A percentile compares a stretch with the other conserved stretches of the same genome.
Conservation (phyloP, 1,140 invertebrate genomes). For the Nixonia krombeini region DNA sequence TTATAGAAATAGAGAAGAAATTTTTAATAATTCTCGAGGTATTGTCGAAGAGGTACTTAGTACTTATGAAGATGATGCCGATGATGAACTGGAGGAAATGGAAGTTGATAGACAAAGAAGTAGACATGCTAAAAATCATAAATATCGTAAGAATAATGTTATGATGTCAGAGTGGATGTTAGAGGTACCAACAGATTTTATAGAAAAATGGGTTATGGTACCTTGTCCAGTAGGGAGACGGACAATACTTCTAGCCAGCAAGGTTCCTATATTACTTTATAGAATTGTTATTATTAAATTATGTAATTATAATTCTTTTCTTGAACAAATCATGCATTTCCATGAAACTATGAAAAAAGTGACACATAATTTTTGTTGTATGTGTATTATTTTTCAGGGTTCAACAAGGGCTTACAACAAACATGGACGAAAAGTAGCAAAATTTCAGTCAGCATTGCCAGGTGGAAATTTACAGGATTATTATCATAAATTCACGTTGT, state of each 20-base stretch:
- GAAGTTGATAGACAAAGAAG: slow-evolving; percentile 41
- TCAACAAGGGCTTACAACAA: slow-evolving; percentile 81
- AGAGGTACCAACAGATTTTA: slow-evolving; percentile 85
- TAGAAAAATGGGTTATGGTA: slow-evolving; percentile 85
- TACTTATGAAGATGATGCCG: slow-evolving; percentile 53
- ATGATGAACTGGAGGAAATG: slow-evolving; percentile 59
- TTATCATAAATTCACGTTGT: slow-evolving; percentile 72
- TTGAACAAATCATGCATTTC: too few relatives aligned
- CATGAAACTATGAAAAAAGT: too few relatives aligned
- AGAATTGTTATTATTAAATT: slow-evolving; percentile 2
- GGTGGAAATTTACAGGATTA: slow-evolving; percentile 75
- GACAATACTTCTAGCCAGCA: slow-evolving; percentile 81
- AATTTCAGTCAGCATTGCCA: slow-evolving; percentile 81
- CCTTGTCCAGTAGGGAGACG: slow-evolving; percentile 87
- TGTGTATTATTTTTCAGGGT: slow-evolving; percentile 76
- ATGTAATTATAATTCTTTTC: too few relatives aligned
- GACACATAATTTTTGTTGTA: slow-evolving; percentile 39
- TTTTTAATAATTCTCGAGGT: slow-evolving; percentile 55
- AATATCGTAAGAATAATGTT: slow-evolving; percentile 66
- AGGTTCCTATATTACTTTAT: slow-evolving; percentile 69
- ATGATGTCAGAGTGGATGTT: slow-evolving; percentile 95
- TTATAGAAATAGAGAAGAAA: slow-evolving; percentile 56
- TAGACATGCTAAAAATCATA: slow-evolving; percentile 30
- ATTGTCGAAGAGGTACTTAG: slow-evolving; percentile 53
- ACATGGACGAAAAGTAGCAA: slow-evolving; percentile 75